A percentile compares a stretch with the other conserved stretches of the same genome.
These are phyloP conservation scores for Eubucco bourcierii DNA, from an alignment of 2,113 vertebrate species.

Conservation along the genomic window DNA sequence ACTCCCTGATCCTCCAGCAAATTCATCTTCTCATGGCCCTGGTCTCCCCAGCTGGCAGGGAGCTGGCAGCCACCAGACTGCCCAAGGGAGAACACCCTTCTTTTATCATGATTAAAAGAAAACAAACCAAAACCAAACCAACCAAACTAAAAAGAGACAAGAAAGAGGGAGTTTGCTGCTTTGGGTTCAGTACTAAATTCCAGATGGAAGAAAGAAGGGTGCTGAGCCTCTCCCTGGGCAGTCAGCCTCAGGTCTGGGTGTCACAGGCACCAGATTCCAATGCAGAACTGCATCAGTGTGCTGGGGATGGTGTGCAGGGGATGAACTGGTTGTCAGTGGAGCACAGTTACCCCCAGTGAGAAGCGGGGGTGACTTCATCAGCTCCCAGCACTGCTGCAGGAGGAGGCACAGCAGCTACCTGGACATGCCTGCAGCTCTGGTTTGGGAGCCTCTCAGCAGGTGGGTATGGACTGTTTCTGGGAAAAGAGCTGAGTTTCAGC, in stretches of 20 bases:
- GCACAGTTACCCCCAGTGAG: rapidly evolving
- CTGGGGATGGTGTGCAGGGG: background rate
- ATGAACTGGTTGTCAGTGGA: background rate
- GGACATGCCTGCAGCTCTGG: background rate
- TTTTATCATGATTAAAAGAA: background rate
- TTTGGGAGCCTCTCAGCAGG: background rate
- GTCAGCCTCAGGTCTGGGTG: background rate
- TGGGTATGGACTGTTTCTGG: rapidly evolving
- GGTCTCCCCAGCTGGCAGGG: background rate
- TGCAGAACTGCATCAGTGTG: rapidly evolving
- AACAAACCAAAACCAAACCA: background rate
- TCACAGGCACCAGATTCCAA: background rate
- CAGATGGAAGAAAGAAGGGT: background rate
- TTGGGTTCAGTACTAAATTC: background rate
- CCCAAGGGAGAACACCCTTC: rapidly evolving
- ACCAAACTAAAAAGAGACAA: background rate
- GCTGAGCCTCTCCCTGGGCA: background rate
- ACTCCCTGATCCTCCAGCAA: background rate
- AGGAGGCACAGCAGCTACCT: background rate
- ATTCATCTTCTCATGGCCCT: background rate
- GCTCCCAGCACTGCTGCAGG: background rate
- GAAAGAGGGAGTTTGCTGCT: background rate
- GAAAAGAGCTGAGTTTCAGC: background rate
- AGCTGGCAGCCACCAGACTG: background rate
- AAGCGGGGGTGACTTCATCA: background rate